These are phyloP conservation scores for Syndactyla subalaris DNA, from an alignment of 2,797 vertebrate species.

Conservation along the genomic window DNA sequence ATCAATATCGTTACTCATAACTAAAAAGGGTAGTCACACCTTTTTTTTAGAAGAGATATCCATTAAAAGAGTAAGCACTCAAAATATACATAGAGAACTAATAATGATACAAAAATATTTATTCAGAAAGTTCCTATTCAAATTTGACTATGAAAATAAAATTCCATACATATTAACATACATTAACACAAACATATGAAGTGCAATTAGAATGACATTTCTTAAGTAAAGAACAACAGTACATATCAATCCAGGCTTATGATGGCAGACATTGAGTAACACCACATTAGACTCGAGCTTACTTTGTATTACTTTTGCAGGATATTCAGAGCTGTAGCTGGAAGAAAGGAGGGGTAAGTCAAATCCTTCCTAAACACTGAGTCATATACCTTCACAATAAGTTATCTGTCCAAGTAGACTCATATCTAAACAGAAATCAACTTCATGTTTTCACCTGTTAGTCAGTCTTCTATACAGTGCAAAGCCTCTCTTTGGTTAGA, in stretches of 20 bases:
- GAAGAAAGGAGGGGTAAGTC: slow-evolving; percentile 4
- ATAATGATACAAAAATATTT: not conserved
- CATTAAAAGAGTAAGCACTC: not conserved
- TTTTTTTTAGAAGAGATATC: not conserved
- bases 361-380: slow-evolving; percentile 43
- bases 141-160: not conserved
- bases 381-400: slow-evolving; percentile 32
- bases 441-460: slow-evolving; percentile 56
- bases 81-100: not conserved
- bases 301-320: not conserved
- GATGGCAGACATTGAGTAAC: not conserved
- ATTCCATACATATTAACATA: not conserved
- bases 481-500: not conserved
- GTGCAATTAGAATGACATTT: not conserved
- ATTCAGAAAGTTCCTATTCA: slow-evolving; percentile 1
- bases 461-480: not conserved
- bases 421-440: slow-evolving; percentile 45
- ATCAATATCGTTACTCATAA: not conserved
- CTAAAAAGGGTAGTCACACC: not conserved
- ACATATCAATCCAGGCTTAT: not conserved
- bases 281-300: not conserved
- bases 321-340: slow-evolving; percentile 27
- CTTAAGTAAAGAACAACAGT: not conserved
- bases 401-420: slow-evolving; percentile 24
- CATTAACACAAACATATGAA: not conserved